Percentiles rank a stretch among this genome's conserved stretches.
phyloP scores from a whole-genome alignment of 2,797 vertebrate genomes.

The Darevskia nairensis region DNA sequence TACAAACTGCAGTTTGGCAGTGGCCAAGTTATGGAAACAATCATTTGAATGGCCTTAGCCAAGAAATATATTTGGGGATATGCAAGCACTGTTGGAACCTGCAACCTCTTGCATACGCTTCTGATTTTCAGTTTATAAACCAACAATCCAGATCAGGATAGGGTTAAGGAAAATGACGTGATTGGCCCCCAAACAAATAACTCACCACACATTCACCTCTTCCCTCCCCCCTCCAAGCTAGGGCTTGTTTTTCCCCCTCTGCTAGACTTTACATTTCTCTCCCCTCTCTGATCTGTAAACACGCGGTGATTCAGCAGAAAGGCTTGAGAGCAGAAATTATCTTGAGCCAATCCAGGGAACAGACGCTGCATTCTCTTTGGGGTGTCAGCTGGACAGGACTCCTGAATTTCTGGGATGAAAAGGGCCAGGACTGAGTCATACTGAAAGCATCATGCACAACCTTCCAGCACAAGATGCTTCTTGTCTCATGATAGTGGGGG shows the following conservation, averaged over 20 bases:
- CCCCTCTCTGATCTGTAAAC: constrained; percentile 45
- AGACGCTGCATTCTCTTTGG: constrained; percentile 59
- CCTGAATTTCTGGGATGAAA: not conserved
- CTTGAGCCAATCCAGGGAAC: constrained; percentile 41
- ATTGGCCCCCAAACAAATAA: constrained; percentile 4
- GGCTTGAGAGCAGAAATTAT: constrained; percentile 66
- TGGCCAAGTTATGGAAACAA: not conserved
- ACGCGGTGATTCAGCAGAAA: constrained; percentile 67
- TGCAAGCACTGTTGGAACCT: not conserved
- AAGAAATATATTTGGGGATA: not conserved
- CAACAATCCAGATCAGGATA: not conserved
- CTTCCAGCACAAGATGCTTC: constrained; percentile 47
- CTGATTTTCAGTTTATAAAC: not conserved
- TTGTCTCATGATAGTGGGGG: constrained; percentile 36
- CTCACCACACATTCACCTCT: not conserved
- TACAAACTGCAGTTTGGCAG: not conserved
- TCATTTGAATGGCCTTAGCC: not conserved
- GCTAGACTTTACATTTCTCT: constrained; percentile 54
- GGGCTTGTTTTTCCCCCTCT: not conserved
- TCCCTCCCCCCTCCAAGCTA: not conserved
- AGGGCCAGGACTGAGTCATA: constrained; percentile 60
- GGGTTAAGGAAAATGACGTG: not conserved
- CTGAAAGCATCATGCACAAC: constrained; percentile 40
- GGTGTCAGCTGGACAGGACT: not conserved
- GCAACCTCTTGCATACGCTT: not conserved